phyloP scores from a whole-genome alignment of 2,113 vertebrate genomes.

The Dasyprocta punctata region DNA sequence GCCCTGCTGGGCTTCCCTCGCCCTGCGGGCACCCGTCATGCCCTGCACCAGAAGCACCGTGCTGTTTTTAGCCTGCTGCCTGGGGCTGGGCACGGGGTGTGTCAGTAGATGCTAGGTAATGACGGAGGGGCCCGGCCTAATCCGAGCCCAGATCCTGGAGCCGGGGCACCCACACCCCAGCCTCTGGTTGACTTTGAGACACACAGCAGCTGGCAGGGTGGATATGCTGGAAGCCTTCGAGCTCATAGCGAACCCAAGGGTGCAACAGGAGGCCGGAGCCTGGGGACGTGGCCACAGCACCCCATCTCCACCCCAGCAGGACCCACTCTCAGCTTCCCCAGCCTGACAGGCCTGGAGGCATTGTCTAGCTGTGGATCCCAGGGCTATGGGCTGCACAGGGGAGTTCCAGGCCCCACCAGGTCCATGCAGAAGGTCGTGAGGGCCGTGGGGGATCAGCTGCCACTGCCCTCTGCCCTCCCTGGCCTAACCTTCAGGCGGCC shows the following conservation, averaged over 20 bases:
- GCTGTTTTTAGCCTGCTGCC: rapidly evolving
- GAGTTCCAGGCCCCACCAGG: neutral
- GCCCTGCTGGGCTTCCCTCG: neutral
- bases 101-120: too few species aligned
- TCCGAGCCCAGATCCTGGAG: neutral
- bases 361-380: neutral
- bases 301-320: neutral
- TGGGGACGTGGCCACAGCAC: neutral
- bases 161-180: too few species aligned
- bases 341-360: neutral
- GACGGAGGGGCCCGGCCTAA: neutral
- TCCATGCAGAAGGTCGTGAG: neutral
- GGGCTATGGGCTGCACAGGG: neutral
- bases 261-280: neutral
- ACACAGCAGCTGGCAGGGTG: neutral
- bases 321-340: neutral
- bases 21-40: rapidly evolving
- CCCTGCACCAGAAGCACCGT: neutral
- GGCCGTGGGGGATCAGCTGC: rapidly evolving
- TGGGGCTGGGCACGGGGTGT: neutral
- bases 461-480: neutral
- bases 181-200: neutral
- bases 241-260: neutral
- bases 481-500: neutral
- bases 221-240: neutral